phyloP scores from a whole-genome alignment of 2,797 vertebrate species.

The Adelosebastes latens region DNA sequence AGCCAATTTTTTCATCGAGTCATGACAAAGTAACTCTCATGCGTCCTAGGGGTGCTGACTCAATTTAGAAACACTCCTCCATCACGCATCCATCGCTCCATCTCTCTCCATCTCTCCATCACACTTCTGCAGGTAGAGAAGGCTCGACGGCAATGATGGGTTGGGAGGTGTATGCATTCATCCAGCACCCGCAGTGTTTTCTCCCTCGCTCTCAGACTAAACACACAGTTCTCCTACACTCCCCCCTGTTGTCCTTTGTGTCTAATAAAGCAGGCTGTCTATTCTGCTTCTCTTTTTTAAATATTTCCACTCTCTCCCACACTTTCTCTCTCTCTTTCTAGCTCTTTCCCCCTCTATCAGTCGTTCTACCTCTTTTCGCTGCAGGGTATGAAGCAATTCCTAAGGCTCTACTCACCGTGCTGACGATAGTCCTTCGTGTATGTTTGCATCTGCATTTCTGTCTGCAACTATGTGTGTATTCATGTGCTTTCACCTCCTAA shows the following conservation, averaged over 20 bases:
- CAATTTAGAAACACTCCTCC: slow-evolving; percentile 56
- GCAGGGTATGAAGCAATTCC: slow-evolving; percentile 32
- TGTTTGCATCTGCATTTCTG: slow-evolving; percentile 18
- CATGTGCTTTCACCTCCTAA: slow-evolving; percentile 14
- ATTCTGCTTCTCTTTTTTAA: slow-evolving; percentile 8
- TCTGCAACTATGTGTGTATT: not conserved
- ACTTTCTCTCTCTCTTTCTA: slow-evolving; percentile 4
- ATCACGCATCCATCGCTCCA: slow-evolving; percentile 33
- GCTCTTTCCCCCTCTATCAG: slow-evolving; percentile 3
- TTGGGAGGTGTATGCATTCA: slow-evolving; percentile 43
- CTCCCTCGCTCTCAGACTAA: slow-evolving; percentile 33
- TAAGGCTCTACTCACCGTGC: slow-evolving; percentile 4
- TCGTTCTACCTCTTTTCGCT: slow-evolving; percentile 15
- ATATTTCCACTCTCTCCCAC: slow-evolving; percentile 8
- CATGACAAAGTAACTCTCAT: slow-evolving; percentile 50
- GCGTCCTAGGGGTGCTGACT: slow-evolving; percentile 51
- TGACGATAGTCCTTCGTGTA: slow-evolving; percentile 5
- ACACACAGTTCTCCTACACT: slow-evolving; percentile 24
- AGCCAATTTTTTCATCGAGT: slow-evolving; percentile 37
- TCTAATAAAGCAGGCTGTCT: slow-evolving; percentile 46
- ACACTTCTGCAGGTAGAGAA: slow-evolving; percentile 30
- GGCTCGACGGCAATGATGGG: slow-evolving; percentile 33
- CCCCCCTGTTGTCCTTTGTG: slow-evolving; percentile 28
- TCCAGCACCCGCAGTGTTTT: slow-evolving; percentile 40
- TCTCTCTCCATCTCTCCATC: slow-evolving; percentile 18